Evolutionary conservation across 2,797 vertebrate species (phyloP), one percentile per base, ranked within the genome.

Genomic region (Malurus leucopterus): DNA sequence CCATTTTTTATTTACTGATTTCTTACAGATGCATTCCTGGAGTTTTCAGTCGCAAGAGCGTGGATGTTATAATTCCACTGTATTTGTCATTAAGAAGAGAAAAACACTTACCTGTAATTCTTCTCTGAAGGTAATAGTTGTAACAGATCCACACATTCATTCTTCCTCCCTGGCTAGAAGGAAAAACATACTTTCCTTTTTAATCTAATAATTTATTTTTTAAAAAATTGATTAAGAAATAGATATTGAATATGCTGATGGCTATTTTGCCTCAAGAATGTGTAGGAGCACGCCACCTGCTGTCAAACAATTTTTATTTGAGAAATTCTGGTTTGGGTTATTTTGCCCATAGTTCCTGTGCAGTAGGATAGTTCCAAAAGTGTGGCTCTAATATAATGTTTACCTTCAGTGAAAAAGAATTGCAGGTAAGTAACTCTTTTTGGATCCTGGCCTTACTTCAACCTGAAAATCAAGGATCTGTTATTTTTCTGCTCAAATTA

Each of bases 371-470:
- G 82, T 89, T 88, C 18, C n/a, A 41, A 75, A 95, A 90, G 92
- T 95, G 94, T 95, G 95, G 89, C 36, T 95, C 92, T 95, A 70
- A 81, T 86, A 70, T 91, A 95, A 89, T 88, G 34, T 57, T 85
- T 94, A 94, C 94, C 93, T 95, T 95, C 95, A 93, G 95, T 92
- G 73, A 44, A 89, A 91, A 92, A 91, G 89, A 95, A 95, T 95
- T 95, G 62, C 89, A 93, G 89, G 92, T 95, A 90, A 95, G 92
- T 93, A 78, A 53, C 63, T 87, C 30, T 88, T 80, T 90, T 55
- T 59, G 47, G 22, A 91, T 92, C 58, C 53, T 91, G 62, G 46
- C 10, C 27, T 83, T 79, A 77, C 38, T 90, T 86, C 38, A 59
- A 13, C 41, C 22, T 63, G 41, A 85, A 83, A 89, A 63, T 84